A percentile compares a stretch with the other conserved stretches of the same genome.
Conservation (phyloP, 2,797 vertebrate genomes). For the Tachyglossus aculeatus region DNA sequence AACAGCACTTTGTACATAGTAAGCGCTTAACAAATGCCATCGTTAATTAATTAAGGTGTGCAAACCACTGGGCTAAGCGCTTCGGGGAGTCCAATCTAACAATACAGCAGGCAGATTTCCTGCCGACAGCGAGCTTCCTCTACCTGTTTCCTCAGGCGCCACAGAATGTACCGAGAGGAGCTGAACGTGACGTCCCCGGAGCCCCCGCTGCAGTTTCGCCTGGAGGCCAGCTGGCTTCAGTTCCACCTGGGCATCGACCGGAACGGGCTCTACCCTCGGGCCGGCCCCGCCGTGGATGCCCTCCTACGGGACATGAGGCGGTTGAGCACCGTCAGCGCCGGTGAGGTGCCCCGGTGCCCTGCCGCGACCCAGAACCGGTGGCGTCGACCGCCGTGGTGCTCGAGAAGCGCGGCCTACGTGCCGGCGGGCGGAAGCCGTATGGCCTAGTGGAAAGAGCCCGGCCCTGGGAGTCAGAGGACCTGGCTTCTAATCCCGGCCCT, state of each 20-base stretch:
- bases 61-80: too few relatives aligned
- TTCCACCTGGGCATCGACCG: conserved; percentile 91
- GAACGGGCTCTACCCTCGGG: conserved; percentile 83
- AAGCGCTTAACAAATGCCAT: too few relatives aligned
- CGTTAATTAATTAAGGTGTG: too few relatives aligned
- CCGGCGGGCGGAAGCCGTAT: too few relatives aligned
- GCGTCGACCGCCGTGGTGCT: not conserved
- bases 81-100: too few relatives aligned
- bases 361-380: not conserved
- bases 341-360: conserved; percentile 63
- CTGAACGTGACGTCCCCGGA: conserved; percentile 59
- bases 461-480: too few relatives aligned
- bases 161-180: conserved; percentile 60
- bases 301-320: conserved; percentile 83
- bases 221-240: conserved; percentile 86
- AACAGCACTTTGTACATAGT: too few relatives aligned
- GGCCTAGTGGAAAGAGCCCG: too few relatives aligned
- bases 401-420: too few relatives aligned
- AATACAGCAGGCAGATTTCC: too few relatives aligned
- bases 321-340: conserved; percentile 79
- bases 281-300: conserved; percentile 71
- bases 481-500: too few relatives aligned
- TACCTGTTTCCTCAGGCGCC: conserved; percentile 56
- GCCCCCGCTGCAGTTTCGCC: conserved; percentile 65
- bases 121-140: too few relatives aligned